Base-by-base conservation (phyloP, 2,888 invertebrate genomes). In the Drosophila seclusa region DNA sequence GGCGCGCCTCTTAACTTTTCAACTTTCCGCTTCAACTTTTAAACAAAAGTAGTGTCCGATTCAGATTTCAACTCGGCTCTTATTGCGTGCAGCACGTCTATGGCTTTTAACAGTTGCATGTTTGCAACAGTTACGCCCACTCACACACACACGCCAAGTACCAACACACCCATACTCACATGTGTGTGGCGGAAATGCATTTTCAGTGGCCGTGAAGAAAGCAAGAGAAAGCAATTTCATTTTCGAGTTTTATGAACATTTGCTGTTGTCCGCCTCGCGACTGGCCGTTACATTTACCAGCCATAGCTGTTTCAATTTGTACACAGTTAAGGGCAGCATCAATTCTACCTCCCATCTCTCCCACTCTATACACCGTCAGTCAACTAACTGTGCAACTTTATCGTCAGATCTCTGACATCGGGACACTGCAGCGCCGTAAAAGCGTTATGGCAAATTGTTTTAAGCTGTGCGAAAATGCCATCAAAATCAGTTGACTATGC, bases 401-500 rank as follows among this genome's bases (percentile, higher is more conserved):
- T 63, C 45, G 48, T 69, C 59, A 38, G 54, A 63, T 81, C 84
- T 69, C 75, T 75, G 80, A 76, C 90, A 85, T 82, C 90, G 76
- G 65, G 76, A 76, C 73, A 67, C 73, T 69, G 83, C 75, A 76
- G 75, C 42, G 69, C 80, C 71, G 83, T 86, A 89, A 86, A 89
- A 80, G 74, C 85, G 85, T 89, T 86, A 86, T 87, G 90, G 85
- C 88, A 86, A 86, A 89, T 86, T 86, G 85, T 86, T 86, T 86
- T 89, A 86, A 86, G 85, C 85, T 86, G 73, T 90, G 86, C 86
- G 88, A 89, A 86, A 86, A 90, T 86, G 85, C 90, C 85, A 89
- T 89, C 85, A 86, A 86, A 86, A 87, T 86, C 85, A 89, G 90
- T 86, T 86, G 90, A 85, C 85, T 86, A 86, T 86, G 85, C 88